Evolutionary conservation across 2,797 vertebrate genomes (phyloP), one percentile per base, ranked within the genome.

Genomic region (Oreortyx pictus): DNA sequence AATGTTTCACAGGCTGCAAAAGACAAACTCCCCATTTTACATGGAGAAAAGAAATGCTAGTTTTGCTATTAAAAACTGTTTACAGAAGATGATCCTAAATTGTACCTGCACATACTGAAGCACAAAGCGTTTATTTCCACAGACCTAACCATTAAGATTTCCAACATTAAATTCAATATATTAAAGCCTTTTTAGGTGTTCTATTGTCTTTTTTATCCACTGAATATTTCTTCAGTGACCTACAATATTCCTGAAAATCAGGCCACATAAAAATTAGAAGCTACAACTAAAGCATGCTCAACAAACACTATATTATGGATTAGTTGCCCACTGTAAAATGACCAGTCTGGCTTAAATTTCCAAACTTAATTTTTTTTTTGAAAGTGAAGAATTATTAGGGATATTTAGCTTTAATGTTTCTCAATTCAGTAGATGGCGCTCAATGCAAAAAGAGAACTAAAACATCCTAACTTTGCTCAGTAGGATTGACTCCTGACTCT

Each of bases 371-470:
- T 46, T 10, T 82, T 10, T 82, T 27, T 31, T 83, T 14, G 59
- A 29, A 1, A 72, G 7, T 39, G 47, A 76, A 79, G 37, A 57
- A 37, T 23, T 59, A 31, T 54, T 54, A 54, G 27, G 10, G 12
- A 18, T 31, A 31, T 54, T 31, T 54, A 64, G 41, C 14, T 64
- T 29, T 31, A 64, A 9, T 64, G 14, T 43, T 54, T 52, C 59
- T 6, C 37, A 72, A 22, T 33, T 94, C 93, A 89, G 70, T 9
- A 96, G 93, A 56, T 92, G 92, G 89, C 50, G 31, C 92, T 91
- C 70, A 35, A 19, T 4, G 14, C 4, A 0, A 87, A 87, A 49
- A 24, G 25, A 75, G 37, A 80, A 74, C 25, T 35, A 64, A 49
- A 88, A 39, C 12, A 54, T 4, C 8, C 15, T 65, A 2, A 46